Evolutionary conservation across 2,113 vertebrate species (phyloP), one percentile per base, ranked within the genome.

Genomic region (Perca flavescens): DNA sequence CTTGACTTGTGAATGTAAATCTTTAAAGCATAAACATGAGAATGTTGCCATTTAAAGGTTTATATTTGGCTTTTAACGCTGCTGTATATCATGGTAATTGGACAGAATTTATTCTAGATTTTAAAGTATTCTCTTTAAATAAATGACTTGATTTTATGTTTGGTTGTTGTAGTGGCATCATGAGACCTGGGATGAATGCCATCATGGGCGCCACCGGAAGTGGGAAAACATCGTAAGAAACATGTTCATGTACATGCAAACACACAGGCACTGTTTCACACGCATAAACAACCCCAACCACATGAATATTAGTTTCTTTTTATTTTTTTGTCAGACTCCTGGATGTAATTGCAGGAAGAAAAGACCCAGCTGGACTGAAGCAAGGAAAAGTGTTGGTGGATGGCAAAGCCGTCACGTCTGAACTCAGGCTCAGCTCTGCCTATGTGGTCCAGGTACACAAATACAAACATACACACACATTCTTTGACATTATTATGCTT

Each of bases 141-240:
- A 61, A 21, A 56, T 34, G 19, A 47, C 7, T 14, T 49, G 4
- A 49, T 28, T 79, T 21, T 73, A 19, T 64, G 58, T 49, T 74
- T 68, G 49, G 13, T 60, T 86, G 16, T 88, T 89, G 61, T 83
- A 96, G 96, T 88, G 96, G 95, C 40, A 94, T 96, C 79, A 94
- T 96, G 94, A 95, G 87, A 87, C 95, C 95, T 1, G 96, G 96
- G 17, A 94, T 96, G 91, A 96, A 96, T 36, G 96, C 96, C 1
- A 96, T 96, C 79, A 95, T 96, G 94, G 96, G 96, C 0, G 93
- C 96, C 34, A 96, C 96, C 3, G 96, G 96, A 86, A 96, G 95
- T 34, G 96, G 96, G 5, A 96, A 96, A 93, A 96, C 96, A 85
- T 96, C 95, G 96, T 96, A 92, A 95, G 95, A 74, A 63, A 72